Evolutionary conservation across 1,140 invertebrate species (phyloP).

Genomic region (Drosophila sp.): DNA sequence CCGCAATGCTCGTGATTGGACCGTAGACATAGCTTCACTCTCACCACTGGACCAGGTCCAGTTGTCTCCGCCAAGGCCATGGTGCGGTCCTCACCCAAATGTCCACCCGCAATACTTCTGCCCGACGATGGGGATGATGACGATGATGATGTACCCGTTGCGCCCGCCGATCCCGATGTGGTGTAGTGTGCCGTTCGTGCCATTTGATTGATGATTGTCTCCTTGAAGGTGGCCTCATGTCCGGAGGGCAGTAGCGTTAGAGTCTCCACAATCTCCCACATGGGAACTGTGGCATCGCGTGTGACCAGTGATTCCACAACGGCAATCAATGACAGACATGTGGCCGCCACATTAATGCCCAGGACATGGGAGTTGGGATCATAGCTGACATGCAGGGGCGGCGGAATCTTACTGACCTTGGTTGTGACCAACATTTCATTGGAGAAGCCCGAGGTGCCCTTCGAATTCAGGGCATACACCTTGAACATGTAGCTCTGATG

Average conservation of each 20-base stretch:
- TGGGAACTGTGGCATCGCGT: constrained; percentile 84
- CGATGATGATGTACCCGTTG: neutral
- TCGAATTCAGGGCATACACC: constrained; percentile 93
- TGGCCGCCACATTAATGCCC: constrained; percentile 90
- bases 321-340: constrained; percentile 89
- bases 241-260: constrained; percentile 88
- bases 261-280: constrained; percentile 89
- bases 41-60: constrained; percentile 86
- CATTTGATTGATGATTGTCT: constrained; percentile 87
- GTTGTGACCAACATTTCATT: constrained; percentile 91
- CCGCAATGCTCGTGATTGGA: constrained; percentile 92
- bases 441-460: constrained; percentile 92
- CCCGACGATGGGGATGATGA: constrained; percentile 57
- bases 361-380: constrained; percentile 90
- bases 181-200: constrained; percentile 68
- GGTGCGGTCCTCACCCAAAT: constrained; percentile 84
- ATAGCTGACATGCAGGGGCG: constrained; percentile 91
- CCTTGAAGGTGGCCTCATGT: constrained; percentile 86
- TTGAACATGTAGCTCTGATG: constrained; percentile 92
- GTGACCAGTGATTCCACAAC: constrained; percentile 88
- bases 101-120: constrained; percentile 80
- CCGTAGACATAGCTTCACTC: constrained; percentile 91
- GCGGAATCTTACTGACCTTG: constrained; percentile 92
- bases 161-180: constrained; percentile 64
- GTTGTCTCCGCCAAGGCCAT: constrained; percentile 84